Evolutionary conservation across 2,113 vertebrate species (phyloP).

Genomic region (Centropus unirufus): DNA sequence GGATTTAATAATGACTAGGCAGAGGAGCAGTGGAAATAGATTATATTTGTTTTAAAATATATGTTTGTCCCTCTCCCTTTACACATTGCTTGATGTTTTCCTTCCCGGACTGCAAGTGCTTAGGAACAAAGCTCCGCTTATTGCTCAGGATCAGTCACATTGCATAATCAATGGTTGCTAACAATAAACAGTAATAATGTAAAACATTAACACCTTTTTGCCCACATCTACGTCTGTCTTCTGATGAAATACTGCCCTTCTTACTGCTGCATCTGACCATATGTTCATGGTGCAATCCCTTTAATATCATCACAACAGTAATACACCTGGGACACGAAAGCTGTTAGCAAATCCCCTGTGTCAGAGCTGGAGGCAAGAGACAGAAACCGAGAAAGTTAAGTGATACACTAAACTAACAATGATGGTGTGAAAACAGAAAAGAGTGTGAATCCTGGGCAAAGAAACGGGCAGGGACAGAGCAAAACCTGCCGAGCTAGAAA

Average conservation of each 20-base stretch:
- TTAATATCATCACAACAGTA: neutral
- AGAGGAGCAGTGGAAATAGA: slow-evolving; percentile 25
- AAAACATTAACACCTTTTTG: neutral
- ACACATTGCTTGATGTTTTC: neutral
- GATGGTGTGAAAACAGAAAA: neutral
- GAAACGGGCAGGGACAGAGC: neutral
- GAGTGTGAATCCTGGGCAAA: neutral
- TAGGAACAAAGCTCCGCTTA: neutral
- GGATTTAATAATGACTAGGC: slow-evolving; percentile 19
- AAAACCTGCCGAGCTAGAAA: neutral
- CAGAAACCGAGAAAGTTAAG: neutral
- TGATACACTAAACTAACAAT: neutral
- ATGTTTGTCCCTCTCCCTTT: neutral
- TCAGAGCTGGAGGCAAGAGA: neutral
- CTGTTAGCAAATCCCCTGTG: neutral
- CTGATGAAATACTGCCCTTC: neutral
- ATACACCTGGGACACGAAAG: neutral
- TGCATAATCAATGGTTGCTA: neutral
- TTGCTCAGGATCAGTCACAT: neutral
- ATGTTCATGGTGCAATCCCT: neutral
- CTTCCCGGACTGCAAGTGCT: neutral
- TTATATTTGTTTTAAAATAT: neutral
- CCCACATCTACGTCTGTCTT: neutral
- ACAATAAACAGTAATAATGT: neutral
- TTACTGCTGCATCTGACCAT: neutral